Evolutionary conservation across 2,888 invertebrate genomes (phyloP), one percentile per base, ranked within the genome.

Genomic region (Scotopteryx bipunctaria): DNA sequence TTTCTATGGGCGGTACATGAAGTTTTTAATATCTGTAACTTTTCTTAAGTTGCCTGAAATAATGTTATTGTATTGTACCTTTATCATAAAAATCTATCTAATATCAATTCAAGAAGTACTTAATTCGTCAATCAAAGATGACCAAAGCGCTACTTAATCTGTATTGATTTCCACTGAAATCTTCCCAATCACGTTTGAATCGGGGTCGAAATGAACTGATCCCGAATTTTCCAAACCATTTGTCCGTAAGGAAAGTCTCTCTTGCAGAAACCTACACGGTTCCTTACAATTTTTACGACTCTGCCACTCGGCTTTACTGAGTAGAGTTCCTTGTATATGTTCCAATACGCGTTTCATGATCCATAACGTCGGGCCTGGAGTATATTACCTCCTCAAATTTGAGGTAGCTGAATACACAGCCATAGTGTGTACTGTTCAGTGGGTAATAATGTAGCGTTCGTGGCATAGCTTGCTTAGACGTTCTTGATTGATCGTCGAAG

Each of bases 281-380:
- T 62, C 54, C 54, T 67, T 69, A 67, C 47, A 59, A 65, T 44
- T 67, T 79, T 77, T 69, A 78, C 64, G 74, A 70, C 56, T 61
- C 33, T 19, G 46, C 42, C 52, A 45, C 64, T 60, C 53, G 55
- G 57, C 52, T 65, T 64, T 59, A 49, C 57, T 69, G 69, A 82
- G 79, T 78, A 75, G 68, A 74, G 67, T 79, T 74, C 69, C 76
- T 67, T 78, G 81, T 79, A 66, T 76, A 76, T 73, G 67, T 74
- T 76, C 73, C 76, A 63, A 78, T 81, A 72, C 69, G 63, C 67
- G 37, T 73, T 77, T 79, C 71, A 74, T 70, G 71, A 69, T 64
- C 71, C 71, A 74, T 80, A 78, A 75, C 63, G 56, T 56, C 50
- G 57, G 48, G 47, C 47, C 47, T 57, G 52, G 29, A 57, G 57